Base-by-base conservation (phyloP, 2,888 invertebrate genomes). In the Bruchidius siliquastri region DNA sequence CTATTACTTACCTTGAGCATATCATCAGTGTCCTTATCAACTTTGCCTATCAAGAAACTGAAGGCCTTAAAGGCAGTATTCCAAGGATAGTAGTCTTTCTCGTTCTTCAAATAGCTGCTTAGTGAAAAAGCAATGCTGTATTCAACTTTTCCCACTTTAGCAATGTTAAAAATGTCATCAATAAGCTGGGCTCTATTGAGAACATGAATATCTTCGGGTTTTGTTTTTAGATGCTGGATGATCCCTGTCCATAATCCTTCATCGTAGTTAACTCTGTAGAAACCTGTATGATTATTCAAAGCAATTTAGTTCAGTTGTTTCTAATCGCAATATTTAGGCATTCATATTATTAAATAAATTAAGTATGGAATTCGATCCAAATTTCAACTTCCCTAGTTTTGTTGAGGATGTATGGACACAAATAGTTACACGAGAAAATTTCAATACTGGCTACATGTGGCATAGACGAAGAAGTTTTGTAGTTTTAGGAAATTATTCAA, bases 71-170 rank as follows among this genome's bases (percentile, higher is more conserved):
- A 88, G 22, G 93, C 93, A 0, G 93, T 88, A 4, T 88, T 88
- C 96, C 96, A 96, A 0, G 96, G 95, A n/a, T 93, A 87, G 80
- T 94, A 94, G 20, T 92, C 89, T 0, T 85, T 88, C 84, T 94
- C 94, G 13, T 89, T 86, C 72, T 87, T 85, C 76, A 97, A 87
- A 87, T 95, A 97, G 0, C 89, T 88, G 0, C 92, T 87, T 22
- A 94, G 88, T 20, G 89, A 87, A 69, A 96, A 88, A 0, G 93
- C 91, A n/a, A 88, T 85, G 0, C 85, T 83, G 82, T 94, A 94
- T 0, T 84, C 81, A 76, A 93, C 86, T 22, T 89, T 80, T 0
- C 90, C 90, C n/a, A 91, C 89, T 71, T 92, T 89, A n/a, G 94
- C 94, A 74, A 93, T 88, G 85, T 92, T 92, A 79, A 94, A 88